Evolutionary conservation across 2,113 vertebrate genomes (phyloP).

Genomic region (Pelvicachromis taeniatus): DNA sequence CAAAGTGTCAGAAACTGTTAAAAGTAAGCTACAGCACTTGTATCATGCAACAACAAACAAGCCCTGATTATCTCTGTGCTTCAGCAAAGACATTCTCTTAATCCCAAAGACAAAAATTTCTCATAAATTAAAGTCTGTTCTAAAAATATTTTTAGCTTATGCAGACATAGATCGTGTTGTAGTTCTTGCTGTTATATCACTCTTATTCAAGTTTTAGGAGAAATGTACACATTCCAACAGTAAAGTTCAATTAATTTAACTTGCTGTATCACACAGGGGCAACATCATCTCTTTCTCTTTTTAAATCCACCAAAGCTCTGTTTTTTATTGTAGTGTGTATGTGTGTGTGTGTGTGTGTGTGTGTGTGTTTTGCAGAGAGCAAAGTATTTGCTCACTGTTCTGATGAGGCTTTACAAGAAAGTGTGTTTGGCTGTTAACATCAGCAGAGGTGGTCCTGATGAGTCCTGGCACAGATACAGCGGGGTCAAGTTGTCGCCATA

Average conservation of each 20-base stretch:
- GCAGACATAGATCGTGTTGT: neutral
- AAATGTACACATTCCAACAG: neutral
- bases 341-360: neutral
- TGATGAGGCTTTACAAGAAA: conserved; percentile 27
- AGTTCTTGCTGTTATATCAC: neutral
- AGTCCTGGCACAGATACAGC: conserved; percentile 24
- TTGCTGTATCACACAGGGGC: neutral
- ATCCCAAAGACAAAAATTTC: conserved; percentile 24
- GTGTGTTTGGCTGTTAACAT: conserved; percentile 19
- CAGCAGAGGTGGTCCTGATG: conserved; percentile 33
- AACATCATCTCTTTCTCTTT: neutral
- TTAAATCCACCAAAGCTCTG: neutral
- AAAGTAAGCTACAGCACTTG: neutral
- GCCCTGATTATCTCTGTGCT: neutral
- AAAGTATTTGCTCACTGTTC: conserved; percentile 21
- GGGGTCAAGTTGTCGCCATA: conserved; percentile 16
- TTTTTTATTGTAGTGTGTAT: neutral
- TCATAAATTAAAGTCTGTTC: neutral
- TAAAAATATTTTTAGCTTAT: neutral
- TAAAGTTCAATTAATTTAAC: neutral
- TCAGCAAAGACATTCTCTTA: neutral
- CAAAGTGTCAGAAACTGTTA: conserved; percentile 51
- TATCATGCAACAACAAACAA: conserved; percentile 26
- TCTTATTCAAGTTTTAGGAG: neutral
- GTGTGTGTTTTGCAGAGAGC: neutral